Evolutionary conservation across 2,113 vertebrate genomes (phyloP).

Genomic region (Willisornis vidua): DNA sequence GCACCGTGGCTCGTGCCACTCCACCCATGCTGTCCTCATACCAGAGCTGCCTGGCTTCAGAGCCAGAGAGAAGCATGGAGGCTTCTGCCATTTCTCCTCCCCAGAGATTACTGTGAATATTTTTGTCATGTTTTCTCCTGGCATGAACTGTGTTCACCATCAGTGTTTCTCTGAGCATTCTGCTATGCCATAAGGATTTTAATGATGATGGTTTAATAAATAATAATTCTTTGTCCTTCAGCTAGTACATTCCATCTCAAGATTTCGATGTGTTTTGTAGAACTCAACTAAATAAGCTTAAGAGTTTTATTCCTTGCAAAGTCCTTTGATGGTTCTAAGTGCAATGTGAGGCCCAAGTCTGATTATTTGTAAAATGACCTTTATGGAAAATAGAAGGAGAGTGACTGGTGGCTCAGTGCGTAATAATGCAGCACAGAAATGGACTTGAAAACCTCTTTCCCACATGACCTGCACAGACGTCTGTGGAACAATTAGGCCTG

Average conservation of each 20-base stretch:
- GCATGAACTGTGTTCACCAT: not conserved
- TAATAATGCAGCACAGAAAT: not conserved
- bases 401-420: not conserved
- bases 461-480: not conserved
- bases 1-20: not conserved
- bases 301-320: not conserved
- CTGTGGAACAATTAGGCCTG: conserved; percentile 32
- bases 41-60: not conserved
- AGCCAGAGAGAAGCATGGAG: not conserved
- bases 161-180: not conserved
- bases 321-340: conserved; percentile 21
- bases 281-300: conserved; percentile 9
- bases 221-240: conserved; percentile 6
- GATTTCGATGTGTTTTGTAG: not conserved
- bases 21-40: not conserved
- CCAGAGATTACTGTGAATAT: not conserved
- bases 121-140: not conserved
- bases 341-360: not conserved
- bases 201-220: not conserved
- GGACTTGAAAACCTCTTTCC: not conserved
- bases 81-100: not conserved
- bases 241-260: not conserved
- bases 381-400: conserved; percentile 22
- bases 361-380: conserved; percentile 46
- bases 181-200: not conserved